Percentiles rank a stretch among this genome's conserved stretches.
Evolutionary conservation across 2,797 vertebrate genomes (phyloP).

Genomic region (Sciurus carolinensis): DNA sequence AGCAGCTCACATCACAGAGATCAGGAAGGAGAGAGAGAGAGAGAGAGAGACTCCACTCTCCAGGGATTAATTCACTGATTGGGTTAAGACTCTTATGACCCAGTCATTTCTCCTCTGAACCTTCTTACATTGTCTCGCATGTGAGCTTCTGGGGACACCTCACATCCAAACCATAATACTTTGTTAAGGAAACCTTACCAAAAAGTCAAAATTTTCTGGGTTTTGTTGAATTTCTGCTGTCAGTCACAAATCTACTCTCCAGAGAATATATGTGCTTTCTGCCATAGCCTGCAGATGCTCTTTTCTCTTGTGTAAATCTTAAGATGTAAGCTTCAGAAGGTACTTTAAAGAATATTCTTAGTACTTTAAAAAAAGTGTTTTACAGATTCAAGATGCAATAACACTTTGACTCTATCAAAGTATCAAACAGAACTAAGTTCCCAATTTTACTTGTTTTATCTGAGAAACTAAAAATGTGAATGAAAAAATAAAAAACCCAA

Average conservation of each 20-base stretch:
- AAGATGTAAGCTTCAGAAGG: constrained; percentile 82
- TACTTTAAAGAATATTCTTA: constrained; percentile 85
- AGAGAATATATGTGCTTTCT: neutral
- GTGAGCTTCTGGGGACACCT: no score
- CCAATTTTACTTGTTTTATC: constrained; percentile 60
- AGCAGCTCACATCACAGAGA: no score
- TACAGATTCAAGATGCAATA: constrained; percentile 83
- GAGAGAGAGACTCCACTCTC: no score
- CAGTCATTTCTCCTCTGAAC: no score
- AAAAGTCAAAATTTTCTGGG: neutral
- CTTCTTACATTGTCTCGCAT: no score
- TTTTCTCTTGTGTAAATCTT: constrained; percentile 86
- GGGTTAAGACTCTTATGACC: no score
- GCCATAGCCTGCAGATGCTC: constrained; percentile 79
- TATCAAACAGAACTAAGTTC: constrained; percentile 77
- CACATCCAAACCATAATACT: neutral
- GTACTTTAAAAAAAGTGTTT: constrained; percentile 87
- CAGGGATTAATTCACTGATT: no score
- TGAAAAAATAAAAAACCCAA: no score
- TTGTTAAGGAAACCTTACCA: neutral
- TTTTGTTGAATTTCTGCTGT: neutral
- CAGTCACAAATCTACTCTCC: neutral
- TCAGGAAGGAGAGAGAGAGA: no score
- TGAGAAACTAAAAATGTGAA: neutral
- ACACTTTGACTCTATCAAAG: constrained; percentile 83